Conservation (phyloP, 2,113 vertebrate genomes). For the Ammodytes marinus region DNA sequence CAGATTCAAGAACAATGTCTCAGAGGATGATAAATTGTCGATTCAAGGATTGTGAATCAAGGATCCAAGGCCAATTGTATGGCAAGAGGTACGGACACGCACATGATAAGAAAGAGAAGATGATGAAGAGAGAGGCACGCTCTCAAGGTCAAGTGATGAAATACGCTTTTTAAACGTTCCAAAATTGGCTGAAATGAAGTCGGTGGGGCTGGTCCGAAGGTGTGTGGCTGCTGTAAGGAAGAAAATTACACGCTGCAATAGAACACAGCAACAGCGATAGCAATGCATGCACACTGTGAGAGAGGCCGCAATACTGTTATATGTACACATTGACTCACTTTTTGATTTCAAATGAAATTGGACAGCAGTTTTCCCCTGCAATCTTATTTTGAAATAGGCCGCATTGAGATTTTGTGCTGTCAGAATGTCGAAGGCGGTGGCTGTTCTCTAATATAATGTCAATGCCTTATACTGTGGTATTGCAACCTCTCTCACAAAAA, state of each 20-base stretch:
- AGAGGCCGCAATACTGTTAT: slow-evolving; percentile 44
- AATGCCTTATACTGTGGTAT: slow-evolving; percentile 24
- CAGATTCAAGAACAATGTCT: slow-evolving; percentile 36
- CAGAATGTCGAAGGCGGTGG: neutral
- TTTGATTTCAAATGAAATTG: neutral
- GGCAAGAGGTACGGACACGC: neutral
- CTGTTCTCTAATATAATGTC: neutral
- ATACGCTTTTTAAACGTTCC: neutral
- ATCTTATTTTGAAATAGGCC: neutral
- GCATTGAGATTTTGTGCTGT: neutral
- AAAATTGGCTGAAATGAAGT: neutral
- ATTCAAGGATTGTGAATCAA: neutral
- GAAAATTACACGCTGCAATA: neutral
- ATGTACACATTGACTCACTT: neutral
- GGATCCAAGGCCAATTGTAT: neutral
- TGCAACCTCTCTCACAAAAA: slow-evolving; percentile 8
- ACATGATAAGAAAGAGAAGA: slow-evolving; percentile 8
- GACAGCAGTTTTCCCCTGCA: neutral
- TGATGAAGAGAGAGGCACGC: slow-evolving; percentile 4
- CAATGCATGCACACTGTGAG: slow-evolving; percentile 34
- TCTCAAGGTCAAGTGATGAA: slow-evolving; percentile 51
- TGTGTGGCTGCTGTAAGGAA: slow-evolving; percentile 18
- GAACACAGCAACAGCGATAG: slow-evolving; percentile 22
- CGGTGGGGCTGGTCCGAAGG: neutral
- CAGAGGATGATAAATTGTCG: neutral